Evolutionary conservation across 2,888 invertebrate genomes (phyloP), one percentile per base, ranked within the genome.

Genomic region (Tachystola acroxantha): DNA sequence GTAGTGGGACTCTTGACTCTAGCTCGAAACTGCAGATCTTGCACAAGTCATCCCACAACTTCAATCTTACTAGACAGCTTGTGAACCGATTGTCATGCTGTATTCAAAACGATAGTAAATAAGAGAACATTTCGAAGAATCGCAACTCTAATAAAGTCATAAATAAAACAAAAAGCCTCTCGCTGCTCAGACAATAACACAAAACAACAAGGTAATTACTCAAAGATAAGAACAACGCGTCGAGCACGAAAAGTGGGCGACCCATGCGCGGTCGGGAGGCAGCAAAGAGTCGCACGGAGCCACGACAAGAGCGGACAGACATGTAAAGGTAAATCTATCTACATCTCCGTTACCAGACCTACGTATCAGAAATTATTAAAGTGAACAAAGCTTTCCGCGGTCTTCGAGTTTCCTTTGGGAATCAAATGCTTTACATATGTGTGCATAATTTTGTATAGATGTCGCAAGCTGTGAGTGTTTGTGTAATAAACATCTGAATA

Each of bases 151-250:
- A 4, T 24, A n/a, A n/a, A 48, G n/a, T 47, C 43, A 47, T 44
- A 47, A 55, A 61, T 62, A 67, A 64, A 66, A 62, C 54, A 61
- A 59, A 56, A 57, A 57, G 58, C 48, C 45, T 50, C 53, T 53
- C 46, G 42, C 47, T 57, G 50, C 52, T 51, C 50, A 49, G 57
- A 65, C 63, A 71, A 71, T 69, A 65, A 67, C 50, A 70, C 63
- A 68, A 67, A 74, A 74, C 67, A 68, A 65, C 64, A 64, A 67
- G 63, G 65, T 72, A 73, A 74, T 75, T 73, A 75, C 67, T 73
- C 68, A 75, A 67, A 74, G 75, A 76, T 73, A 76, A 73, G 73
- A 70, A 60, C 62, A 68, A 63, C 65, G 64, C 66, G 66, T 64
- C 61, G 58, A 55, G 62, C 57, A 58, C 53, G 56, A 57, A 67